Base-by-base conservation (phyloP, 2,113 vertebrate genomes). In the Choloepus hoffmanni region DNA sequence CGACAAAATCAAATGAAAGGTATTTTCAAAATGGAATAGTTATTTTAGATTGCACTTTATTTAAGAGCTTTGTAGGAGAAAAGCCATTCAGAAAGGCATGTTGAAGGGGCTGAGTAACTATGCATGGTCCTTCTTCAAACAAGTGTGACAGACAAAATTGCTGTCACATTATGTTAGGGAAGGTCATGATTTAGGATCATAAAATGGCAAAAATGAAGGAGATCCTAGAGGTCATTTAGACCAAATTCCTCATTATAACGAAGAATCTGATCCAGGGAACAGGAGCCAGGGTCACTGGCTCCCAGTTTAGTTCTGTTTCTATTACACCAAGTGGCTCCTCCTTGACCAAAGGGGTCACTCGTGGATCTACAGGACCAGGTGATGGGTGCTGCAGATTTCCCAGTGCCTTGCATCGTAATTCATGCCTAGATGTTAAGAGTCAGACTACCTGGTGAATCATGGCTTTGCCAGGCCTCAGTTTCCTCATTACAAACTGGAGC, bases 11-110 rank as follows among this genome's bases (percentile, higher is more conserved):
- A 88, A 89, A 95, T 81, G 60, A 91, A 58, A 33, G 60, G 13
- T 30, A 63, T 62, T 96, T 91, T 84, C 40, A 74, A 88, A 91
- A 63, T 28, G 19, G n/a, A 91, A 55, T 18, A 68, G 26, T 85
- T 60, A 81, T 67, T 93, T 91, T 50, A 76, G 12, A 76, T 79
- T 79, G 40, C 36, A 74, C 55, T 92, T 91, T 81, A 81, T 48
- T 53, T 68, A 73, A 85, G 78, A 89, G 36, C 36, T 55, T 50
- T 58, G 3, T 11, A 36, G 7, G 43, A 63, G n/a, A 70, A 89
- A 85, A 58, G 1, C 2, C 30, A 48, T 48, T 73, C 53, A 5
- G 40, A 89, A 67, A 93, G 43, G 9, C 9, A 28, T 26, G 11
- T 23, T 11, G 40, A 55, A 91, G 63, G 3, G 33, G 12, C 48